Conservation (phyloP, 1,140 invertebrate genomes). For the Zaprionus nigranus region DNA sequence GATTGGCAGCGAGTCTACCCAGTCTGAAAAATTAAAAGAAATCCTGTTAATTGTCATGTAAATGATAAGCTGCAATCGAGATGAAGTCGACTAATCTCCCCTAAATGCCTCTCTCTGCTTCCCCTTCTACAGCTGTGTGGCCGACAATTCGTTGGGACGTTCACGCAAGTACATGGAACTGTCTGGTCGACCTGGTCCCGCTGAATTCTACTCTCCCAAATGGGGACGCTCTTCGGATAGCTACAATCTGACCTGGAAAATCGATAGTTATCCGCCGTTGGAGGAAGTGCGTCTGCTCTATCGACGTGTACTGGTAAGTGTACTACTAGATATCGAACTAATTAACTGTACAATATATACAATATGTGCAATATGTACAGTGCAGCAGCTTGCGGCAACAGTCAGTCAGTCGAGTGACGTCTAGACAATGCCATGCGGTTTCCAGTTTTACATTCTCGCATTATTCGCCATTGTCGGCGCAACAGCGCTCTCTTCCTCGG, state of each 20-base stretch:
- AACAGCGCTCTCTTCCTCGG: background rate
- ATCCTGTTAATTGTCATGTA: conserved; percentile 8
- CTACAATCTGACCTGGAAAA: conserved; percentile 87
- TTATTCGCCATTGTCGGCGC: background rate
- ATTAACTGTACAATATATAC: background rate
- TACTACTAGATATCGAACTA: background rate
- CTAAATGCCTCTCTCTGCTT: background rate
- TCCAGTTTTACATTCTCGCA: background rate
- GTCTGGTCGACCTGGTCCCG: conserved; percentile 88
- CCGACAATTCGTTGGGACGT: conserved; percentile 89
- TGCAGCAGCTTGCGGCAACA: background rate
- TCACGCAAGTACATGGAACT: conserved; percentile 88
- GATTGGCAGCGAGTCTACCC: background rate
- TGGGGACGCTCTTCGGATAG: conserved; percentile 86
- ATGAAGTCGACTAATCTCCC: background rate
- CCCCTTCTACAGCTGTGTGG: conserved; percentile 86
- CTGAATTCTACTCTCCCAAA: conserved; percentile 87
- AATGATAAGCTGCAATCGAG: conserved; percentile 7
- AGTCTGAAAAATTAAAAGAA: conserved; percentile 4
- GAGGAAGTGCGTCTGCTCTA: conserved; percentile 88
- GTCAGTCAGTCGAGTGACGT: background rate
- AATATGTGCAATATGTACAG: no score
- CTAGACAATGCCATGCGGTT: background rate
- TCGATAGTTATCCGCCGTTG: conserved; percentile 88
- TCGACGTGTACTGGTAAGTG: conserved; percentile 87